phyloP scores from a whole-genome alignment of 2,797 vertebrate species.

The Monodelphis domestica region DNA sequence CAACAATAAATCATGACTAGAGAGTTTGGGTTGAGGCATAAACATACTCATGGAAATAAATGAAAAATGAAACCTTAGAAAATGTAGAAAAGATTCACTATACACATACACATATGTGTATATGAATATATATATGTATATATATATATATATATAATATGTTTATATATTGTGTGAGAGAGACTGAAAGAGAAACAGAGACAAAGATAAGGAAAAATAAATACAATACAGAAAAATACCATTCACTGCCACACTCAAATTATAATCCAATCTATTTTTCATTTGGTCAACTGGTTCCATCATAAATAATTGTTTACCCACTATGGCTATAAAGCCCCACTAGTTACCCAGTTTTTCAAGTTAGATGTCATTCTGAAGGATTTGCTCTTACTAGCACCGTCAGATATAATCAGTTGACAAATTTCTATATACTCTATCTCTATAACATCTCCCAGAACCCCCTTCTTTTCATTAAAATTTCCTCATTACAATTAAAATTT shows the following conservation, averaged over 20 bases:
- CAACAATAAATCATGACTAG: background rate
- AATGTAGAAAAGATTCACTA: background rate
- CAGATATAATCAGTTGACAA: background rate
- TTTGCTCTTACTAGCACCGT: background rate
- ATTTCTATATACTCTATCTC: background rate
- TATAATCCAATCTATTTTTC: background rate
- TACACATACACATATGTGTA: background rate
- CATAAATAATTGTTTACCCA: background rate
- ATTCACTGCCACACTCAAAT: too few species aligned
- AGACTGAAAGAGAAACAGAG: background rate
- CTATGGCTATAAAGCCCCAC: background rate
- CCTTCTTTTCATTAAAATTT: background rate
- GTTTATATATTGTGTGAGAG: too few species aligned
- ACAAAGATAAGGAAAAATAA: too few species aligned
- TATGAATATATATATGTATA: background rate
- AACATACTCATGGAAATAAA: too few species aligned
- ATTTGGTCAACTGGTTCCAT: background rate
- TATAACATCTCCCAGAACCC: background rate
- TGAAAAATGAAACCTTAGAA: too few species aligned
- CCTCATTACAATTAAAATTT: too few species aligned
- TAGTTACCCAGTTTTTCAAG: background rate
- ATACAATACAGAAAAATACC: too few species aligned
- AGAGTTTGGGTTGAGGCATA: background rate
- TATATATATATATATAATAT: too few species aligned
- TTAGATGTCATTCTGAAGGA: too few species aligned